phyloP scores from a whole-genome alignment of 2,113 vertebrate genomes.

The Corynorhinus townsendii region DNA sequence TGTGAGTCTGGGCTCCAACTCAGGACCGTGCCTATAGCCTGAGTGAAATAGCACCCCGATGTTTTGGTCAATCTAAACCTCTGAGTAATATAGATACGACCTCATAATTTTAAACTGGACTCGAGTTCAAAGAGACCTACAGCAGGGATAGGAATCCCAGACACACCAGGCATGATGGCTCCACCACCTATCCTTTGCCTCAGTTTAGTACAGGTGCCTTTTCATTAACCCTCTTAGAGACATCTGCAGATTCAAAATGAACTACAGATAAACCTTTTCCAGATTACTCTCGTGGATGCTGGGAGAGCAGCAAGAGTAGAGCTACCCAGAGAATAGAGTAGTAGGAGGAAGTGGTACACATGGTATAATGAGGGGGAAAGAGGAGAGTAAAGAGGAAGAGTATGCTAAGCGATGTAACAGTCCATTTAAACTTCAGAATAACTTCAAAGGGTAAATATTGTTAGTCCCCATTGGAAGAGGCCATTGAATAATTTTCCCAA shows the following conservation, averaged over 20 bases:
- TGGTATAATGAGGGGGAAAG: not conserved
- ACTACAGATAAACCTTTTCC: not conserved
- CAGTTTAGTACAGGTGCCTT: not conserved
- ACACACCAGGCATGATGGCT: not conserved
- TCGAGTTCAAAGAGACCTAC: not conserved
- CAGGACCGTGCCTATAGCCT: not conserved
- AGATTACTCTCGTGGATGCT: not conserved
- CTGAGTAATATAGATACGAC: not conserved
- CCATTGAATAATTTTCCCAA: not conserved
- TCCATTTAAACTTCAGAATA: not conserved
- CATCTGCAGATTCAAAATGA: not conserved
- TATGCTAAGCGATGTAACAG: not conserved
- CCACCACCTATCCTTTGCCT: not conserved
- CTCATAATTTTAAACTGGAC: not conserved
- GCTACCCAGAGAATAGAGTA: not conserved
- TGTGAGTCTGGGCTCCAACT: not conserved
- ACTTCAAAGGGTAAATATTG: not conserved
- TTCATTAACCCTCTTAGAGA: not conserved
- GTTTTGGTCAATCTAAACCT: not conserved
- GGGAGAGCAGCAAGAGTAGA: not conserved
- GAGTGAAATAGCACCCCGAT: not conserved
- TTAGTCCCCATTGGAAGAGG: not conserved
- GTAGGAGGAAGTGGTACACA: fast-evolving
- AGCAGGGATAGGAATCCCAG: not conserved
- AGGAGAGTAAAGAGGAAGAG: not conserved